Conservation (phyloP, 2,113 vertebrate genomes). For the Climacteris rufus region DNA sequence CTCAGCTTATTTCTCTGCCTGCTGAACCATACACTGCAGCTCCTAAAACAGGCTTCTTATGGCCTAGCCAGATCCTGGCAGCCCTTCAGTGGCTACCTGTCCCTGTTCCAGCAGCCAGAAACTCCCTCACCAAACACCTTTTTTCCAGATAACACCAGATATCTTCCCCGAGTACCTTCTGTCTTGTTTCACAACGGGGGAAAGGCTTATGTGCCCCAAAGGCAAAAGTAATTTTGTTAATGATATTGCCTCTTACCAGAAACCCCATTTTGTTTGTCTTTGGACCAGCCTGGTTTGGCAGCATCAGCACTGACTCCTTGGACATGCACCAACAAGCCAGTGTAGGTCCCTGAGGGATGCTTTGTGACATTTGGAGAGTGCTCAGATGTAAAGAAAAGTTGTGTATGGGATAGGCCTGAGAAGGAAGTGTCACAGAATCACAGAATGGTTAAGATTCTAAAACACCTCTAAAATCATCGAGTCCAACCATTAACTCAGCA, state of each 20-base stretch:
- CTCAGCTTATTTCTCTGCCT: background rate
- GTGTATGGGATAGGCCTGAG: background rate
- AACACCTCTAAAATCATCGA: too few relatives aligned
- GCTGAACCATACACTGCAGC: background rate
- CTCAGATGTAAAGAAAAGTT: background rate
- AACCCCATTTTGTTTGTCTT: background rate
- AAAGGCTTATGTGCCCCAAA: background rate
- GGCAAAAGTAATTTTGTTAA: background rate
- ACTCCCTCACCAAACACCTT: background rate
- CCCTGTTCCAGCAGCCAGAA: background rate
- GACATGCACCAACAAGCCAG: background rate
- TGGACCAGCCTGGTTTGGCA: background rate
- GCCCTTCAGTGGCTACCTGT: background rate
- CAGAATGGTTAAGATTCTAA: background rate
- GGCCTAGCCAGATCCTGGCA: background rate
- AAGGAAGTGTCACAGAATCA: background rate
- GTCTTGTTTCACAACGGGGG: background rate
- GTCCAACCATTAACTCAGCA: background rate
- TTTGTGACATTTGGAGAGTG: background rate
- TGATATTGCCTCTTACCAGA: background rate
- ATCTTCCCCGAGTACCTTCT: background rate
- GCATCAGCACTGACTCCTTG: background rate
- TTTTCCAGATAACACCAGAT: background rate
- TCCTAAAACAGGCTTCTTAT: background rate
- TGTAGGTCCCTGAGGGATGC: background rate